These are phyloP conservation scores for Globia sparganii DNA, from an alignment of 2,888 invertebrate species.

Conservation along the genomic window DNA sequence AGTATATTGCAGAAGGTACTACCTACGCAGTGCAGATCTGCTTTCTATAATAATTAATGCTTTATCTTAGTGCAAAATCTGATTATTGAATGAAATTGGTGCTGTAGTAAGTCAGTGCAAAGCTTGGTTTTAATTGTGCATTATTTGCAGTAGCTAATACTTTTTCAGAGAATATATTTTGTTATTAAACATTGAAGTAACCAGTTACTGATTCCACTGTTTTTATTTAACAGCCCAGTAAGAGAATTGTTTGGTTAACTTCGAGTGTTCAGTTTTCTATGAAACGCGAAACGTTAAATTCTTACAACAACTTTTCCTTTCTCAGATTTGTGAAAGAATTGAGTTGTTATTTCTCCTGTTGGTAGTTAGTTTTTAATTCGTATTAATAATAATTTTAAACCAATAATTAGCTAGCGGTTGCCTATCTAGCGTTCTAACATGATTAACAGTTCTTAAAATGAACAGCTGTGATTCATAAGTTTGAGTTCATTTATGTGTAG, in stretches of 20 bases:
- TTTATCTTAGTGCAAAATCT: not conserved
- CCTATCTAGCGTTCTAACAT: constrained; percentile 36
- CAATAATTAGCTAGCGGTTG: constrained; percentile 50
- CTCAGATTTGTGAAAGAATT: not conserved
- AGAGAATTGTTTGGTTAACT: not conserved
- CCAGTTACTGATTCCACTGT: not conserved
- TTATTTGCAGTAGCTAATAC: not conserved
- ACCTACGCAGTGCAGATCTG: not conserved
- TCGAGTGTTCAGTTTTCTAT: not conserved
- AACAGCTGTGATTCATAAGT: constrained; percentile 47
- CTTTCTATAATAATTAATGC: not conserved
- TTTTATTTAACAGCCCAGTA: not conserved
- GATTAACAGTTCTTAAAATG: constrained; percentile 28
- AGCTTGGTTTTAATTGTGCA: not conserved
- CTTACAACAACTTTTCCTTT: not conserved
- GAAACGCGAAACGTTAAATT: not conserved
- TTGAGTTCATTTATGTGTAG: constrained; percentile 23
- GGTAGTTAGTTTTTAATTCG: constrained; percentile 5
- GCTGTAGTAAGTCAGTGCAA: not conserved
- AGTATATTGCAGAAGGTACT: not conserved
- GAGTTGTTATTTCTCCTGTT: not conserved
- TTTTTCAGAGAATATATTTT: not conserved
- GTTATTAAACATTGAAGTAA: not conserved
- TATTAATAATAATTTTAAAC: constrained; percentile 27
- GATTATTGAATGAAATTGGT: not conserved